Percentiles rank a stretch among this genome's conserved stretches.
Evolutionary conservation across 1,140 invertebrate species (phyloP).

Genomic region (Bombus vancouverensis): DNA sequence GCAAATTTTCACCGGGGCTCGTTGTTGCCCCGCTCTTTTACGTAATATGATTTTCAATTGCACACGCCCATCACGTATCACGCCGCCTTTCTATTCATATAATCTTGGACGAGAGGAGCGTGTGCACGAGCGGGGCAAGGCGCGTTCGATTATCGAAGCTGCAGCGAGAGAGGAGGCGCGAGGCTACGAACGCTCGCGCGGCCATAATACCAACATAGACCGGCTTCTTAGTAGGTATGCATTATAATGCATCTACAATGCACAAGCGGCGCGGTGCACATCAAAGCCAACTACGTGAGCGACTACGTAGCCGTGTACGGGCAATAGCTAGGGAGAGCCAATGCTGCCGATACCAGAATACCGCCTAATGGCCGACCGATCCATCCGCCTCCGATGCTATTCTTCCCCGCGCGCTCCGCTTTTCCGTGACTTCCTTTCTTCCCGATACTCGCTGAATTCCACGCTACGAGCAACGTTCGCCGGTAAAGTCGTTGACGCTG

Average conservation of each 20-base stretch:
- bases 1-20: slow-evolving; percentile 64
- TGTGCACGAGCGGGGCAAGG: slow-evolving; percentile 42
- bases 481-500: background rate
- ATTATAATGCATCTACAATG: slow-evolving; percentile 79
- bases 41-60: slow-evolving; percentile 74
- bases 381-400: slow-evolving; percentile 29
- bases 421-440: slow-evolving; percentile 34
- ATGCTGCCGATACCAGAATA: slow-evolving; percentile 54
- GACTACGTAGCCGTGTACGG: slow-evolving; percentile 56
- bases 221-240: slow-evolving; percentile 66
- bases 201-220: slow-evolving; percentile 73
- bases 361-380: slow-evolving; percentile 53
- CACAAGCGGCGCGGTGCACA: slow-evolving; percentile 74
- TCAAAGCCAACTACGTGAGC: slow-evolving; percentile 78
- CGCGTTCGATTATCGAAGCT: slow-evolving; percentile 74
- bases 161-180: slow-evolving; percentile 40
- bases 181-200: slow-evolving; percentile 36
- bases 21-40: slow-evolving; percentile 53
- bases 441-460: background rate
- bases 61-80: slow-evolving; percentile 74
- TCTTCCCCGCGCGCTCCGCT: background rate
- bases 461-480: background rate
- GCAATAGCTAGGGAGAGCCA: slow-evolving; percentile 48
- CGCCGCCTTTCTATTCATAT: slow-evolving; percentile 74
- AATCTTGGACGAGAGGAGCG: slow-evolving; percentile 60